These are phyloP conservation scores for Anthopleura xanthogrammica DNA, from an alignment of 92 coral and sea anemone species.

Conservation along the genomic window DNA sequence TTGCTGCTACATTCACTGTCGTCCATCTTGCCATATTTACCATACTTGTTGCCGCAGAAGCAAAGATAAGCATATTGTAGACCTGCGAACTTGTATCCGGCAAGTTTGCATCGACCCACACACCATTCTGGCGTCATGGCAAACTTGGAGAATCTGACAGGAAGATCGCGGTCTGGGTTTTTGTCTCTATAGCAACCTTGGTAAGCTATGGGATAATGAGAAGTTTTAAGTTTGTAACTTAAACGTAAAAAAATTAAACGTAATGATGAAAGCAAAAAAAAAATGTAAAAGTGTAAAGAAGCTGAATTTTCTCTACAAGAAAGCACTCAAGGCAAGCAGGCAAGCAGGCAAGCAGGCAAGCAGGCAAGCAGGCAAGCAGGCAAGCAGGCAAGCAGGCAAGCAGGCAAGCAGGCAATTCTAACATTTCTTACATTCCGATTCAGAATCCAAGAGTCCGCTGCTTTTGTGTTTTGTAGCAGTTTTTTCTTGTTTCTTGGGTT, in stretches of 20 bases:
- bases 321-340: no score
- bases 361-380: no score
- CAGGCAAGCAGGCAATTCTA: not conserved
- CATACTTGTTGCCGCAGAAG: conserved; percentile 94
- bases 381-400: no score
- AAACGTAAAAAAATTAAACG: no score
- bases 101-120: conserved; percentile 83
- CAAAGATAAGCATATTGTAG: conserved; percentile 93
- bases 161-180: conserved; percentile 85
- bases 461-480: conserved; percentile 34
- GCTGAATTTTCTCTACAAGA: no score
- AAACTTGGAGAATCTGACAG: conserved; percentile 81
- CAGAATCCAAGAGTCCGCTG: conserved; percentile 23
- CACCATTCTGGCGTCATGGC: conserved; percentile 99
- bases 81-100: conserved; percentile 91
- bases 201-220: conserved; percentile 56
- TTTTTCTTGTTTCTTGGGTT: conserved; percentile 21
- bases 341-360: no score
- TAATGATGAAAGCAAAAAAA: no score
- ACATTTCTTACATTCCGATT: conserved; percentile 12
- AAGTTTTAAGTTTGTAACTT: no score
- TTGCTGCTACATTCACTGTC: conserved; percentile 79
- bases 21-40: conserved; percentile 73
- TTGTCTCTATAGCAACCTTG: conserved; percentile 88
- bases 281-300: not conserved